A percentile compares a stretch with the other conserved stretches of the same genome.
Evolutionary conservation across 2,888 invertebrate genomes (phyloP).

Genomic region (Amphiduros pacificus): DNA sequence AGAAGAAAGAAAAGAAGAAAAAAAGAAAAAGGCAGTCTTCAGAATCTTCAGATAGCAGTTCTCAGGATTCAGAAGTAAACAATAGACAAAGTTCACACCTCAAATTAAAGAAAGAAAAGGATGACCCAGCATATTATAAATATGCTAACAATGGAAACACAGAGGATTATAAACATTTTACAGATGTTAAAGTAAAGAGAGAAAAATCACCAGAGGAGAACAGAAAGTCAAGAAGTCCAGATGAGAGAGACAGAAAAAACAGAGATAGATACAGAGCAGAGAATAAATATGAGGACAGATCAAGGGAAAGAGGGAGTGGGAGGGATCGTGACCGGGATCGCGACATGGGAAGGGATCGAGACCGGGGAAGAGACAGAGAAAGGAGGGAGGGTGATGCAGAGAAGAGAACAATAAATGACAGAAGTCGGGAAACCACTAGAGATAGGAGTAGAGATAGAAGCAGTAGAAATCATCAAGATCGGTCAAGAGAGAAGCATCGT

Average conservation of each 20-base stretch:
- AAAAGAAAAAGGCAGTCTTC: constrained; percentile 29
- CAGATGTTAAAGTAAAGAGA: too few species aligned
- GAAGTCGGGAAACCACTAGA: not conserved
- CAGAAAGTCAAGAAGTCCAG: too few species aligned
- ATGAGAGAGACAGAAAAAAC: not conserved
- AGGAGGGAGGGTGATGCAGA: not conserved
- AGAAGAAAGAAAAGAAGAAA: constrained; percentile 44
- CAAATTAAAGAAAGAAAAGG: constrained; percentile 2
- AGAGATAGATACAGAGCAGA: too few species aligned
- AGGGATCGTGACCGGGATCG: not conserved
- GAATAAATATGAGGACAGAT: not conserved
- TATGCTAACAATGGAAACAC: not conserved
- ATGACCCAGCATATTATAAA: constrained; percentile 1
- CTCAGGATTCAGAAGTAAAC: not conserved
- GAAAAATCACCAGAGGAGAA: too few species aligned
- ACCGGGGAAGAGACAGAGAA: not conserved
- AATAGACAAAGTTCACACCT: not conserved
- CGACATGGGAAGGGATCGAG: not conserved
- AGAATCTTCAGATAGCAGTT: not conserved
- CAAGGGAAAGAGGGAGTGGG: not conserved
- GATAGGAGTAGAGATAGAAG: not conserved
- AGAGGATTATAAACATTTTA: too few species aligned
- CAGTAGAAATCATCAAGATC: not conserved
- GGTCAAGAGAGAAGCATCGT: not conserved
- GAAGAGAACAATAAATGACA: not conserved